Evolutionary conservation across 30 jellyfish, hydroid and myxozoan species (phyloP).

Genomic region (Hydra vulgaris): DNA sequence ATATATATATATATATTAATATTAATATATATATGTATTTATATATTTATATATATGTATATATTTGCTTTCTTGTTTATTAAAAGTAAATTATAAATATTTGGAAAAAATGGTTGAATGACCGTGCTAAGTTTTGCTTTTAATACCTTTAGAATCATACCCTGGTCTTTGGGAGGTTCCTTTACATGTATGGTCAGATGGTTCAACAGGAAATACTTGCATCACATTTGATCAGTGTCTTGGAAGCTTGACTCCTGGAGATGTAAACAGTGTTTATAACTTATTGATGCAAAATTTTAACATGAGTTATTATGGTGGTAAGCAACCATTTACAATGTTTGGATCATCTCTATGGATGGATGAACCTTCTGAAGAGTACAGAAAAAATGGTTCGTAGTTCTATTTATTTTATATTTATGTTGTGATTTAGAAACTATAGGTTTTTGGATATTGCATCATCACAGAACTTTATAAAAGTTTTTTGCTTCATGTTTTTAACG

Average conservation of each 20-base stretch:
- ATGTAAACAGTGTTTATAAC: slow-evolving; percentile 17
- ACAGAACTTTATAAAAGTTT: no score
- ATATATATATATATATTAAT: no score
- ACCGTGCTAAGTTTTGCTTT: no score
- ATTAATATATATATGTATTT: no score
- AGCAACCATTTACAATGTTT: slow-evolving; percentile 54
- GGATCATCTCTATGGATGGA: not conserved
- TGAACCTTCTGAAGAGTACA: not conserved
- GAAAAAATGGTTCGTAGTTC: not conserved
- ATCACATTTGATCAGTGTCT: slow-evolving; percentile 54
- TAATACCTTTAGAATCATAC: slow-evolving; percentile 54
- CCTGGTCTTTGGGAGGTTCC: slow-evolving; percentile 94
- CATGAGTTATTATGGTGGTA: slow-evolving; percentile 30
- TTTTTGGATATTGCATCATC: no score
- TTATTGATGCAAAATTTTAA: slow-evolving; percentile 43
- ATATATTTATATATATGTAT: no score
- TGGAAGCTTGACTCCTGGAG: not conserved
- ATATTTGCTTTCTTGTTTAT: no score
- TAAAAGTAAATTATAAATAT: no score
- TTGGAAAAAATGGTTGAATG: no score
- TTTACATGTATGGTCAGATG: slow-evolving; percentile 35
- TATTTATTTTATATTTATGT: no score
- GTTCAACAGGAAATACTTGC: slow-evolving; percentile 20
- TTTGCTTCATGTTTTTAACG: no score
- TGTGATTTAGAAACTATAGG: no score